Evolutionary conservation across 2,113 vertebrate species (phyloP).

Genomic region (Rhea americana): DNA sequence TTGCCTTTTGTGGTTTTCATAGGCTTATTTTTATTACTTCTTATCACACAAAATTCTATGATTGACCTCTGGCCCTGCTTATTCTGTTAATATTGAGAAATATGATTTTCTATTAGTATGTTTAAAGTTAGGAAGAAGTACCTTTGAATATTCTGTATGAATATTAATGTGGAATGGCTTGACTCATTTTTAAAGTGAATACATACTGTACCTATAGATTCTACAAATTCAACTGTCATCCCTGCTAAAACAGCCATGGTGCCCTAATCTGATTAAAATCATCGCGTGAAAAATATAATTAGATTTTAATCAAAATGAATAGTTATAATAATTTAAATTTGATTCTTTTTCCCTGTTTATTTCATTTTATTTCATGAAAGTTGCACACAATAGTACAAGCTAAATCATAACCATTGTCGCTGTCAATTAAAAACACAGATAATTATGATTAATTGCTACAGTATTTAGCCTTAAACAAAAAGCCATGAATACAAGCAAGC

Average conservation of each 20-base stretch:
- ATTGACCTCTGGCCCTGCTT: background rate
- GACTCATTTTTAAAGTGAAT: background rate
- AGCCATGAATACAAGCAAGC: background rate
- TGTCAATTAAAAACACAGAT: background rate
- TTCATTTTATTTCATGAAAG: background rate
- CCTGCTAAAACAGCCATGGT: background rate
- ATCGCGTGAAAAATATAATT: background rate
- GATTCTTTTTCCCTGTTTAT: background rate
- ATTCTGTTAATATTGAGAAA: background rate
- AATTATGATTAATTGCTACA: background rate
- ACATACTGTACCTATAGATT: background rate
- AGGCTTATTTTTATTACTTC: constrained; percentile 19
- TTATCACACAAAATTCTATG: background rate
- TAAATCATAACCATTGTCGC: accelerated
- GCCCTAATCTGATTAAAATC: background rate
- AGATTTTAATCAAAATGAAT: background rate
- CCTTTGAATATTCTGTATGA: background rate
- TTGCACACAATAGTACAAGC: accelerated
- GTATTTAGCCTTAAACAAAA: background rate
- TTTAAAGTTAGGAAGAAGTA: background rate
- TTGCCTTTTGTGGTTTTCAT: background rate
- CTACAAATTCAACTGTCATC: background rate
- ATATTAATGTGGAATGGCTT: background rate
- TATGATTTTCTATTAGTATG: background rate
- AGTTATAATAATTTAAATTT: background rate